Base-by-base conservation (phyloP, 2,888 invertebrate species). In the Rosalia funebris region DNA sequence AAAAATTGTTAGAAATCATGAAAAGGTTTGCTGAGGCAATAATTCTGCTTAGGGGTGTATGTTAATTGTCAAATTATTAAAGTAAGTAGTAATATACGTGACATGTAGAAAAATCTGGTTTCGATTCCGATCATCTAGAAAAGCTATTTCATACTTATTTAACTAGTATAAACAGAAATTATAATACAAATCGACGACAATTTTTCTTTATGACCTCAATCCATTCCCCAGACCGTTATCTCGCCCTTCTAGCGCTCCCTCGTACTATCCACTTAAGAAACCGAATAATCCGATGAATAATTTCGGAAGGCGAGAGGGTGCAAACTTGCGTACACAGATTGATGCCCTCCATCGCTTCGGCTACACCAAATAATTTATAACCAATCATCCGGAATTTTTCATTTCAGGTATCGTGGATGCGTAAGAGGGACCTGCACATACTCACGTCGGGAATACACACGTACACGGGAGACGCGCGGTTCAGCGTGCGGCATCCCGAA, bases 381-480 rank as follows among this genome's bases (percentile, higher is more conserved):
- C 20, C 25, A 31, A 50, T 50, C 50, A 37, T n/a, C 7, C 0
- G 39, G 10, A 50, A 14, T 50, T 50, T 50, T 41, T 34, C 11
- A 11, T 80, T 79, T 3, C 84, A 92, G 92, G 89, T 92, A 36
- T 92, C 92, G 2, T 92, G 92, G 92, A 92, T 92, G 87, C 83
- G 92, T 37, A 91, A 91, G 75, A 84, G 90, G 1, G 91, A 92
- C 79, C 85, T 94, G 17, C 94, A 94, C 82, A 94, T 95, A 78
- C 84, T 95, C 64, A 94, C 94, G 0, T 90, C 90, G 10, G 88
- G 91, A 76, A 91, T 92, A 73, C 91, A 91, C 82, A 93, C 93
- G 25, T 95, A 94, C 82, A 94, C 94, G 1, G 93, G 93, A 0
- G 95, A 95, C 81, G 92, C 88, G 12, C 83, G 95, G 73, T 95